Base-by-base conservation (phyloP, 2,888 invertebrate genomes). In the Meghimatium bilineatum region DNA sequence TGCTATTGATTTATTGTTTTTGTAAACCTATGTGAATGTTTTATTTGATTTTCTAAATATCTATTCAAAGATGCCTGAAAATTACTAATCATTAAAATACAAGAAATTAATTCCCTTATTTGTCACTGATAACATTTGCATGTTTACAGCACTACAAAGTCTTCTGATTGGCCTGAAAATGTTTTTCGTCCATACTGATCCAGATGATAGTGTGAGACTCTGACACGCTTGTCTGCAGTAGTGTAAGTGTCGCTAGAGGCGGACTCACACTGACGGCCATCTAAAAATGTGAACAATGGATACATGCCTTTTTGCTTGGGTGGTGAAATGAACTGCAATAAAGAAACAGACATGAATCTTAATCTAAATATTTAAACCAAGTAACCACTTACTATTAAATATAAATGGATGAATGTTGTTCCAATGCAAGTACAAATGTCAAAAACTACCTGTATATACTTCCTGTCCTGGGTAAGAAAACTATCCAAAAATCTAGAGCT, bases 241-340 rank as follows among this genome's bases (percentile, higher is more conserved):
- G 87, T 72, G 23, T 86, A 86, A 20, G 86, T 85, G 17, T 88
- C 85, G 29, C 86, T 77, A 26, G 87, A 82, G 20, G 17, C 29
- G 2, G 89, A 44, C 49, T 91, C 91, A 44, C 76, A 56, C 63
- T 91, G 89, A 63, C 90, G 89, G 84, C 97, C 97, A 90, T 96
- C 95, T 87, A 96, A 95, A 91, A 97, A 95, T 86, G 96, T 96
- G 94, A 97, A 97, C 95, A 97, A 96, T 52, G 97, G 97, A 94
- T 97, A 97, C 91, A 96, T 96, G 86, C 94, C 95, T 69, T 90
- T 91, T 84, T 92, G 92, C 71, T 90, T 90, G 5, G 91, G 90
- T n/a, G 95, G 95, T 89, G 95, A 94, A 87, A 95, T 93, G 89
- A 95, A 95, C 95, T 95, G 88, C 44, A 88, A 76, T 38, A 69